Base-by-base conservation (phyloP, 2,797 vertebrate species). In the Phoxinus dragarum region DNA sequence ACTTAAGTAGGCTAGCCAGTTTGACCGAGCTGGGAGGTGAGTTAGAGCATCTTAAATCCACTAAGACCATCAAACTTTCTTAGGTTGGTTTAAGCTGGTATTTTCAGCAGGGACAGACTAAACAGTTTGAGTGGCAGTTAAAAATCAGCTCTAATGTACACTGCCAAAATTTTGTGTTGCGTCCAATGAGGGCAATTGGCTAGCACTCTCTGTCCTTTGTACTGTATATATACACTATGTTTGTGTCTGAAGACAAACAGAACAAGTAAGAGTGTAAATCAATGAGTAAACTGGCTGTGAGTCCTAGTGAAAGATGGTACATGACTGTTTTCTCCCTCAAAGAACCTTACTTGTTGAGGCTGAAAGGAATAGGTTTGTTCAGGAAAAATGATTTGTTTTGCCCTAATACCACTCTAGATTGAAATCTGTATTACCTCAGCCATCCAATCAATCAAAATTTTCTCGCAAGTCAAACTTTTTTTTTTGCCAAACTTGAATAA, bases 211-310 rank as follows among this genome's bases (percentile, higher is more conserved):
- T 82, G 69, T 61, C 38, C 52, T 73, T 61, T 61, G 75, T 82
- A 19, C 47, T 61, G 75, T 82, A 19, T 74, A 73, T 64, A 44
- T 44, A 31, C 16, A n/a, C 56, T 59, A 59, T 66, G 34, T 67
- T 83, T 83, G 72, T 49, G 23, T 84, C 44, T 4, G 44, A 67
- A 67, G 59, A 67, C 54, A 64, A 66, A 66, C 69, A 61, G n/a
- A 49, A 47, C 21, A 61, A 47, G 40, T 72, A 47, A 61, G n/a
- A 66, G 61, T 64, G 11, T 66, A 52, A 83, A 66, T 66, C 59
- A 75, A 23, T 9, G 14, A 47, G 72, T 27, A 36, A 59, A 67
- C 59, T 49, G 9, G 21, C 23, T 52, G 16, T 36, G 61, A 49
- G 21, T 34, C 34, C 34, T 64, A 27, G 34, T 49, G 11, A 49